Percentiles rank a stretch among this genome's conserved stretches.
These are phyloP conservation scores for Drymonia ruficornis DNA, from an alignment of 2,888 invertebrate species.

Conservation along the genomic window DNA sequence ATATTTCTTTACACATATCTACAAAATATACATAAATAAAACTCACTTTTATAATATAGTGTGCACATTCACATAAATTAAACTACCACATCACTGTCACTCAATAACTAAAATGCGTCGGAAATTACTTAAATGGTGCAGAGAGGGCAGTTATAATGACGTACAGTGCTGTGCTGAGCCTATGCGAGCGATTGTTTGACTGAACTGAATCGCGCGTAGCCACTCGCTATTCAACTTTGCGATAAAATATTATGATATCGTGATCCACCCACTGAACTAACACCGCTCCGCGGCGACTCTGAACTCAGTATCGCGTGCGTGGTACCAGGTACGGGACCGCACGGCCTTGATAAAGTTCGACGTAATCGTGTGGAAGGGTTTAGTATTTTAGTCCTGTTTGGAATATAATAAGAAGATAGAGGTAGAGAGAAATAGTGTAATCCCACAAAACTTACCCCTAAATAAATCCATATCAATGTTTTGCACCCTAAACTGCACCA, in stretches of 20 bases:
- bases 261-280: constrained; percentile 70
- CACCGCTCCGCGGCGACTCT: constrained; percentile 43
- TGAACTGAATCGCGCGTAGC: constrained; percentile 32
- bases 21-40: not conserved
- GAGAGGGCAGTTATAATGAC: constrained; percentile 39
- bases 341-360: constrained; percentile 78
- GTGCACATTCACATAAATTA: not conserved
- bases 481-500: constrained; percentile 12
- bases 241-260: constrained; percentile 62
- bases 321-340: constrained; percentile 73
- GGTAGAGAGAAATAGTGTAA: no score
- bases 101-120: constrained; percentile 14
- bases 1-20: constrained; percentile 10
- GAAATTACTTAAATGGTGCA: not conserved
- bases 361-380: constrained; percentile 52
- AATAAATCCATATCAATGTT: constrained; percentile 34
- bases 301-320: constrained; percentile 43
- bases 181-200: constrained; percentile 22
- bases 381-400: not conserved
- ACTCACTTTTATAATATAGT: not conserved
- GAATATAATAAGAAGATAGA: no score
- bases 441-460: constrained; percentile 28
- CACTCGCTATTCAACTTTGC: constrained; percentile 32
- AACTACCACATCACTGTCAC: constrained; percentile 5
- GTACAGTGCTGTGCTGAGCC: constrained; percentile 10